Percentiles rank a stretch among this genome's conserved stretches.
Evolutionary conservation across 2,113 vertebrate genomes (phyloP).

Genomic region (Coryphaenoides rupestris): DNA sequence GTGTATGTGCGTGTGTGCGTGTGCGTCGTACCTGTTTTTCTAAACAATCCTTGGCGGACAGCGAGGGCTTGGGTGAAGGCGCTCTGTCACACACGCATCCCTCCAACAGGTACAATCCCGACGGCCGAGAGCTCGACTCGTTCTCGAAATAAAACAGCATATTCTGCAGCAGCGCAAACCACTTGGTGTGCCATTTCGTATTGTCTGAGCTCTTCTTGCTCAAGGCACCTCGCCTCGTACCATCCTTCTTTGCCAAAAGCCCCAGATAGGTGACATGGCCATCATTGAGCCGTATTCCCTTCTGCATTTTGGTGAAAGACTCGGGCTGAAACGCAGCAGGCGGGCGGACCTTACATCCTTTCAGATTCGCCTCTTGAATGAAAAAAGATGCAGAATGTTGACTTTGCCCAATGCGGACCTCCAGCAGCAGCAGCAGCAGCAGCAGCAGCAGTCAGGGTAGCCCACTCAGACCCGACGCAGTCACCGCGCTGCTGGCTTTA

Average conservation of each 20-base stretch:
- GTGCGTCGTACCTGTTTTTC: conserved; percentile 88
- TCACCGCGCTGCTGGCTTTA: conserved; percentile 56
- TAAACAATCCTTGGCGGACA: conserved; percentile 86
- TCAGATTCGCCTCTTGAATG: conserved; percentile 37
- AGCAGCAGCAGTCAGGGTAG: too few species aligned
- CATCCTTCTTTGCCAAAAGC: conserved; percentile 92
- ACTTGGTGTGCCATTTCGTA: conserved; percentile 95
- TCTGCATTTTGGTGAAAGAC: conserved; percentile 81
- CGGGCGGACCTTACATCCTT: conserved; percentile 56
- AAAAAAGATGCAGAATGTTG: conserved; percentile 59
- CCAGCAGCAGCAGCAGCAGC: too few species aligned
- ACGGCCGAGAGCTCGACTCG: conserved; percentile 91
- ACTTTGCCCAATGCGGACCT: conserved; percentile 58
- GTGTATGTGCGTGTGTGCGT: background rate
- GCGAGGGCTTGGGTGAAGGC: conserved; percentile 85
- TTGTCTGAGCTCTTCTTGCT: conserved; percentile 95
- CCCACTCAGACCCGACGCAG: conserved; percentile 64
- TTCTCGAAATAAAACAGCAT: conserved; percentile 98
- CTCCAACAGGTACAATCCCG: conserved; percentile 95
- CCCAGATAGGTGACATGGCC: conserved; percentile 92
- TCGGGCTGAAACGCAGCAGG: conserved; percentile 34
- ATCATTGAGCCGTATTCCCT: conserved; percentile 91
- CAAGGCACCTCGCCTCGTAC: conserved; percentile 86
- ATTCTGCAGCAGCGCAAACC: conserved; percentile 95
- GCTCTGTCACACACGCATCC: conserved; percentile 89